Evolutionary conservation across 1,140 invertebrate species (phyloP).

Genomic region (Diachasmimorpha longicaudata): DNA sequence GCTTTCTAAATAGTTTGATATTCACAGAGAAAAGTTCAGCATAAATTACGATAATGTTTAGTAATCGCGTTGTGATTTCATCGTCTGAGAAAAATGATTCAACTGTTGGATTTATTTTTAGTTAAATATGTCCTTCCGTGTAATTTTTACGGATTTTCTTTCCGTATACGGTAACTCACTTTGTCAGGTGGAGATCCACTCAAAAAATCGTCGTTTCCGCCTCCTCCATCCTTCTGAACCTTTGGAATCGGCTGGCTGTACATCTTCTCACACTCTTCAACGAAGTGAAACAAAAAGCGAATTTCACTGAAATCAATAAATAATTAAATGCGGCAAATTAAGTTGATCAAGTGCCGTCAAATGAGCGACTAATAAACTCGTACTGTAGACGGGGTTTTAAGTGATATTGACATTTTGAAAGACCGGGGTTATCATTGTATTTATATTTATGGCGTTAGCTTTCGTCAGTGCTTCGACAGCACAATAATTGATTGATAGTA

Average conservation of each 20-base stretch:
- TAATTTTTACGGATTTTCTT: too few relatives aligned
- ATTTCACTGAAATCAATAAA: neutral
- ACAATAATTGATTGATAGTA: neutral
- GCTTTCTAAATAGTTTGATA: too few relatives aligned
- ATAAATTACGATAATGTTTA: too few relatives aligned
- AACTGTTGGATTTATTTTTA: too few relatives aligned
- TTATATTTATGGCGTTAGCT: neutral
- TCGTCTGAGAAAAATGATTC: too few relatives aligned
- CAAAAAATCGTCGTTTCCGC: neutral
- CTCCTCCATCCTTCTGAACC: neutral
- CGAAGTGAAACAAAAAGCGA: neutral
- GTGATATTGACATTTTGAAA: neutral
- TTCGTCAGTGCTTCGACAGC: neutral
- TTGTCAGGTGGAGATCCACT: constrained; percentile 20
- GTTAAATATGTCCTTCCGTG: too few relatives aligned
- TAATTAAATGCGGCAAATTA: neutral
- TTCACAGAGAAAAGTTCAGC: too few relatives aligned
- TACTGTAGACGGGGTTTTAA: neutral
- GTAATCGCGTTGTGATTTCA: too few relatives aligned
- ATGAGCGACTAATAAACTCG: neutral
- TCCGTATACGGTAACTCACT: neutral
- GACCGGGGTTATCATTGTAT: neutral
- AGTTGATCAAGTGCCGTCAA: neutral
- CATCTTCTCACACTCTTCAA: neutral
- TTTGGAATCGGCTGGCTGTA: neutral